phyloP scores from a whole-genome alignment of 2,113 vertebrate species.

The Pomatorhinus ruficollis region DNA sequence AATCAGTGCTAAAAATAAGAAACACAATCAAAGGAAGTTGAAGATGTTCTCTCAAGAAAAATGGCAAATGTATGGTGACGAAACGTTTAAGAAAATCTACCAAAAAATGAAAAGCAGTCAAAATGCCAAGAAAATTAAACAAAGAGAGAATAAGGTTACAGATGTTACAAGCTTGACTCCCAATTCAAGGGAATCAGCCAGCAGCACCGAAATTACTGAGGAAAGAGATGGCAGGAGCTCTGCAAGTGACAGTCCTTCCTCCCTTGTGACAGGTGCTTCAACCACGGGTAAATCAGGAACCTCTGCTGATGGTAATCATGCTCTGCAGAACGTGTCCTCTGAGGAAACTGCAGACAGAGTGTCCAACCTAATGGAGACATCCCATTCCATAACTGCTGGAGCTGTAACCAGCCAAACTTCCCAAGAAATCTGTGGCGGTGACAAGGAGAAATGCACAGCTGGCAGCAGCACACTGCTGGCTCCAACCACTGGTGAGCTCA shows the following conservation, averaged over 20 bases:
- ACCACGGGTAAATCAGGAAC: not conserved
- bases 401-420: not conserved
- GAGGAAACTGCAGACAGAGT: not conserved
- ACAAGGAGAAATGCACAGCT: not conserved
- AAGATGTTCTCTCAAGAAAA: conserved; percentile 93
- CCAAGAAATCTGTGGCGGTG: not conserved
- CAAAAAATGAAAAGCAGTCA: conserved; percentile 75
- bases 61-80: conserved; percentile 93
- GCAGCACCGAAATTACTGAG: not conserved
- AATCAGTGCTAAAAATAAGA: conserved; percentile 69
- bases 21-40: conserved; percentile 76
- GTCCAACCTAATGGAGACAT: not conserved
- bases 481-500: not conserved
- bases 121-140: conserved; percentile 48
- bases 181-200: not conserved
- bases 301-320: not conserved
- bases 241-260: not conserved
- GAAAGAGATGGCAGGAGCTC: not conserved
- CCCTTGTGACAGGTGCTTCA: not conserved
- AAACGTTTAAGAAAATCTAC: conserved; percentile 91
- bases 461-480: not conserved
- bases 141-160: not conserved
- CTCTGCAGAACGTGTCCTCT: not conserved
- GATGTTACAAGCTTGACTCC: not conserved
- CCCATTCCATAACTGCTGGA: not conserved